Evolutionary conservation across 1,140 invertebrate genomes (phyloP), one percentile per base, ranked within the genome.

Genomic region (Thaumatotibia leucotreta): DNA sequence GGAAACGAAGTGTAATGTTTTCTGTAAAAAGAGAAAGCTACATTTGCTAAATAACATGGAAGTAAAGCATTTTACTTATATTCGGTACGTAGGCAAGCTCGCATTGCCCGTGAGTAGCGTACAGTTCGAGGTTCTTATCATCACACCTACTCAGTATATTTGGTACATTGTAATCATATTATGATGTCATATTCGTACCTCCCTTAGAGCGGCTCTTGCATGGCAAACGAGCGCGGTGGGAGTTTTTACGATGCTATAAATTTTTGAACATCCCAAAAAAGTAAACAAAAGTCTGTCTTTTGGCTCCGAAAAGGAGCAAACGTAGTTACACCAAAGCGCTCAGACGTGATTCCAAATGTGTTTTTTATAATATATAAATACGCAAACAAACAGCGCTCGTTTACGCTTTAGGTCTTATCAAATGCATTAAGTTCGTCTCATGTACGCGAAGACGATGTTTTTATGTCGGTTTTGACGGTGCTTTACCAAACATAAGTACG

Each of bases 231-330:
- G 75, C 72, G 71, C 68, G 64, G 73, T 74, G 73, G 63, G 74
- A 79, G 66, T 80, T 86, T 88, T 87, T 87, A 89, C 76, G 86
- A 84, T 58, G 71, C 72, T 67, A 77, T 87, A 87, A 89, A 89
- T 87, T 89, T 89, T 87, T 87, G 27, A 87, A 87, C 80, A 79
- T 83, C 77, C 68, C 79, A 85, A 84, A 88, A 88, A 88, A 74
- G 32, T 62, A 62, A 62, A 62, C 35, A 62, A 35, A 62, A 62
- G 73, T 74, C 66, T 74, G 68, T 73, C 76, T 78, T 68, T 75
- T 75, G 66, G 67, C 73, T 68, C 68, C 62, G 68, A 72, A 70
- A 72, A 73, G 72, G 33, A 70, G 72, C 69, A 70, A 69, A 75
- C 71, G 75, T 73, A 71, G 64, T 75, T 69, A 63, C 70, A 65